These are phyloP conservation scores for Glaucomys volans DNA, from an alignment of 2,113 vertebrate species.

Conservation along the genomic window DNA sequence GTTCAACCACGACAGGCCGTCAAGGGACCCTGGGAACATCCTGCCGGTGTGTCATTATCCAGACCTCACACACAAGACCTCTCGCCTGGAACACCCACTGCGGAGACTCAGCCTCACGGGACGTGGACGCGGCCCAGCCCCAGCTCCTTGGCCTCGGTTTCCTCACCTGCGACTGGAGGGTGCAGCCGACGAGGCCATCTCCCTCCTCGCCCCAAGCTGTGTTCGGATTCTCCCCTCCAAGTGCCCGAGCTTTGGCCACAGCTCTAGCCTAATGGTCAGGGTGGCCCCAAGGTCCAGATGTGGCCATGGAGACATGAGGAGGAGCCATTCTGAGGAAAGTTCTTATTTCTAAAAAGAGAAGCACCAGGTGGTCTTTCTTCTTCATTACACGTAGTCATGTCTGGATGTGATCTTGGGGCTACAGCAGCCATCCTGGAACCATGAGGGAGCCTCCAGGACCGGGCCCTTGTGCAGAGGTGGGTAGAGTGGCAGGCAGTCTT, in stretches of 20 bases:
- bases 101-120: neutral
- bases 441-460: neutral
- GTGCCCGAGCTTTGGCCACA: neutral
- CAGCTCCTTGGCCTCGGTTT: neutral
- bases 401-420: neutral
- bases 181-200: accelerated
- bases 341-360: neutral
- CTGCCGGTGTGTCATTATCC: neutral
- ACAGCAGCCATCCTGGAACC: neutral
- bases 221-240: no score
- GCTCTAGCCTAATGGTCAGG: neutral
- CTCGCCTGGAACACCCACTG: no score
- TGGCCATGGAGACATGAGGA: neutral
- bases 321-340: neutral
- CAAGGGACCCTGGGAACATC: neutral
- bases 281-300: no score
- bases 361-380: neutral
- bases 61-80: neutral
- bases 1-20: no score
- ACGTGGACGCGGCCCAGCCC: neutral
- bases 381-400: neutral
- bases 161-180: neutral
- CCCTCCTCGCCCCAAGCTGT: neutral
- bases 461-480: no score
- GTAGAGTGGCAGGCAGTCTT: neutral